A percentile compares a stretch with the other conserved stretches of the same genome.
phyloP scores from a whole-genome alignment of 2,888 invertebrate genomes.

The Acanthosepion esculentum region DNA sequence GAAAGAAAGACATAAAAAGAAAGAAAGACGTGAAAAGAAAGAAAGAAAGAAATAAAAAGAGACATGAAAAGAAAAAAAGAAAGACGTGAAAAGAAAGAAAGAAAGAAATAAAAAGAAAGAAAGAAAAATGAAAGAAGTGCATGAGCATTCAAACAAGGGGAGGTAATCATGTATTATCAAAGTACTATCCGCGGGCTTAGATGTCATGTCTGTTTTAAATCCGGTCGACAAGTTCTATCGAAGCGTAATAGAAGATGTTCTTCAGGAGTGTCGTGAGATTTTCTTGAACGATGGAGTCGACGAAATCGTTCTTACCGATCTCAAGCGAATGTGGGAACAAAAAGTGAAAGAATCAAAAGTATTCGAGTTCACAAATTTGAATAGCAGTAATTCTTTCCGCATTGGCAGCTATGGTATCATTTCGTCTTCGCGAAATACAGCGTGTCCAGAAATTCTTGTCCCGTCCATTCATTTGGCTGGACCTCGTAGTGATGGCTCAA shows the following conservation, averaged over 20 bases:
- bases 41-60: too few relatives aligned
- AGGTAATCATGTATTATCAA: neutral
- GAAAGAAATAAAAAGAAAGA: too few relatives aligned
- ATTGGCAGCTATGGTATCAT: constrained; percentile 23
- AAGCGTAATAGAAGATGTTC: neutral
- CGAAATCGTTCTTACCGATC: neutral
- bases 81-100: too few relatives aligned
- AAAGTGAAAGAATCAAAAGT: neutral
- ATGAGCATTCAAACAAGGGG: neutral
- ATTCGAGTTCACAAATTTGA: neutral
- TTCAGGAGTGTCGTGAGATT: neutral
- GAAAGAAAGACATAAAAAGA: too few relatives aligned
- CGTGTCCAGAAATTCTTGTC: neutral
- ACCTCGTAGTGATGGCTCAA: neutral
- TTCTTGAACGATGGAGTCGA: constrained; percentile 34
- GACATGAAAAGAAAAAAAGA: too few relatives aligned
- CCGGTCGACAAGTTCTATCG: constrained; percentile 14
- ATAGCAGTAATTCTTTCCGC: neutral
- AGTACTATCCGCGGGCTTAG: neutral
- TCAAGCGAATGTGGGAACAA: neutral
- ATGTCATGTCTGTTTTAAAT: neutral
- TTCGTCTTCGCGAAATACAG: neutral
- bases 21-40: too few relatives aligned
- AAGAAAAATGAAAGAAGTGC: too few relatives aligned
- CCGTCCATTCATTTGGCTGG: neutral